phyloP scores from a whole-genome alignment of 2,797 vertebrate species.

The Tokudaia muenninki region DNA sequence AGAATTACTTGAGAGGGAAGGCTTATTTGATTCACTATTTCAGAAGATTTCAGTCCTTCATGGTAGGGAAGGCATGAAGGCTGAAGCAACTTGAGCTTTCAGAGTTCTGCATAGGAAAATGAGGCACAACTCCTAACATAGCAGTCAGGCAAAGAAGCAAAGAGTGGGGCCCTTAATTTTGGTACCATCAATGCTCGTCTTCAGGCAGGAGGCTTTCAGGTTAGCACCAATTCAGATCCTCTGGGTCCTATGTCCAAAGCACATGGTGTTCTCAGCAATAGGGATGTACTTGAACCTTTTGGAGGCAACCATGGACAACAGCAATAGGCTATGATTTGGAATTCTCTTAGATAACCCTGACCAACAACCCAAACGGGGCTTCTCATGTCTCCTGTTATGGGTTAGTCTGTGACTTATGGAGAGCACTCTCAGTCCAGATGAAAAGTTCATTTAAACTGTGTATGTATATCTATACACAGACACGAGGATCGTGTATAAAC shows the following conservation, averaged over 20 bases:
- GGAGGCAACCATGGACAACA: background rate
- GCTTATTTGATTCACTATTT: background rate
- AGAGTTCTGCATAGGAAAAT: background rate
- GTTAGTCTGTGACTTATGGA: background rate
- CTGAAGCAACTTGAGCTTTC: background rate
- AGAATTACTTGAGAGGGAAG: background rate
- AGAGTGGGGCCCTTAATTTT: background rate
- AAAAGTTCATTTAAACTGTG: background rate
- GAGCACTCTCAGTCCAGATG: background rate
- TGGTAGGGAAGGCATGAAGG: background rate
- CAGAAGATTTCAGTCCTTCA: background rate
- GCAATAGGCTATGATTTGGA: background rate
- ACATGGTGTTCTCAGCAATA: background rate
- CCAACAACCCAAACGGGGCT: background rate
- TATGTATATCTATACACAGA: background rate
- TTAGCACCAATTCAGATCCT: background rate
- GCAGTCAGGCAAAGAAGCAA: background rate
- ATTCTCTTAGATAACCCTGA: background rate
- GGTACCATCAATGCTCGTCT: background rate
- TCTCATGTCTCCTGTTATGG: background rate
- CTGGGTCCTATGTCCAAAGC: background rate
- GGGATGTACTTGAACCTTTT: background rate
- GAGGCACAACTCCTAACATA: background rate
- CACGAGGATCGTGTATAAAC: background rate
- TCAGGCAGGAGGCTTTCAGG: background rate